Base-by-base conservation (phyloP, 2,797 vertebrate genomes). In the Avahi laniger region DNA sequence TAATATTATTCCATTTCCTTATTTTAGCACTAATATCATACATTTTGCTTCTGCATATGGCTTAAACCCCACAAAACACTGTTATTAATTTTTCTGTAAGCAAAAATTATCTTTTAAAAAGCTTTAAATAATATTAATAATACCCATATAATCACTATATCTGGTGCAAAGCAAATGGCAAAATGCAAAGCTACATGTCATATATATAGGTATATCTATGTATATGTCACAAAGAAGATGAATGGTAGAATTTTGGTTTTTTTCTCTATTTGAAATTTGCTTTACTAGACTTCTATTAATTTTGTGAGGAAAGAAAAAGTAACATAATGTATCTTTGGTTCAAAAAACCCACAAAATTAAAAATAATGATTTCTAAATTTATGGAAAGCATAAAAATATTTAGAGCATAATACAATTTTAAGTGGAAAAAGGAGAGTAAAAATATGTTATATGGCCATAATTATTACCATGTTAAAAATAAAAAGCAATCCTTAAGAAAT, bases 291-390 rank as follows among this genome's bases (percentile, higher is more conserved):
- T 78, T 52, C 54, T 18, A 18, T 43, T 94, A 85, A 81, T 76
- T 92, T 85, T 85, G 38, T 17, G 30, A 86, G 22, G 17, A 48
- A 69, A 79, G 17, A 69, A 87, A 90, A 65, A 83, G 35, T 80
- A 63, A 33, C 41, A 72, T 73, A 50, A 82, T 38, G 38, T n/a
- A 43, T 7, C 28, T 81, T 83, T 52, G 54, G 11, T 67, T 88
- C 28, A 70, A 82, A 88, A 48, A 57, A 15, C 85, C 22, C 8
- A 65, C 15, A 65, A 65, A 88, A 59, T 15, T 73, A 18, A 54
- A 91, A 86, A 80, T 84, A 80, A 75, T 79, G 20, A 85, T 35
- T 88, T 95, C 14, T 84, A 76, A 91, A 48, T 72, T 90, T 83
- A 35, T 86, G 41, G 10, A 70, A 82, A 96, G 20, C 46, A 91